These are phyloP conservation scores for Hylomyscus alleni DNA, from an alignment of 2,797 vertebrate genomes.

Conservation along the genomic window DNA sequence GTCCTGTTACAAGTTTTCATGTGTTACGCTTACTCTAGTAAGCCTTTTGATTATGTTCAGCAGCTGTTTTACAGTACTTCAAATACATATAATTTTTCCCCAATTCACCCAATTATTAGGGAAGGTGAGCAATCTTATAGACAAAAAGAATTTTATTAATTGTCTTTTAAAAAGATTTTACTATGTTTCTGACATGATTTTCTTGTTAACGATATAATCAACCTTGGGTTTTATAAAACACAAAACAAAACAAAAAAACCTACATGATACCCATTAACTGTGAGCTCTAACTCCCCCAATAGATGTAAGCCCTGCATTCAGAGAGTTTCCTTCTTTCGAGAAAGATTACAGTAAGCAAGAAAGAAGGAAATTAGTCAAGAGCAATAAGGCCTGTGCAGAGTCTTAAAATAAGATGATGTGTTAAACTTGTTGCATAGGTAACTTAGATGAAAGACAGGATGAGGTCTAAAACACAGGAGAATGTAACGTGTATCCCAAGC, in stretches of 20 bases:
- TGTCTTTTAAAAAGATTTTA: background rate
- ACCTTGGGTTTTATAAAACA: conserved; percentile 20
- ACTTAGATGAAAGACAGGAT: background rate
- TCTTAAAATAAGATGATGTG: background rate
- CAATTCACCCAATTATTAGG: background rate
- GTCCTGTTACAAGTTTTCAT: background rate
- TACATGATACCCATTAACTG: background rate
- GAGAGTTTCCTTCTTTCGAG: conserved; percentile 50
- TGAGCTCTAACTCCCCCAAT: conserved; percentile 33
- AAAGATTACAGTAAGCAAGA: conserved; percentile 31
- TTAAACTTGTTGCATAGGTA: background rate
- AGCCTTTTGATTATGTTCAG: background rate
- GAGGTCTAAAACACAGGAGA: background rate
- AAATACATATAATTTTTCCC: background rate
- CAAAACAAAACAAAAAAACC: background rate
- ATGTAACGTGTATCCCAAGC: background rate
- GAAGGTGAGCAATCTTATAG: background rate
- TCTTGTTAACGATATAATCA: conserved; percentile 41
- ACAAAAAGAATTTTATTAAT: background rate
- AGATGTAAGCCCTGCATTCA: background rate
- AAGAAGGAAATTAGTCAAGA: conserved; percentile 19
- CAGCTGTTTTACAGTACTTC: background rate
- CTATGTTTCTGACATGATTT: conserved; percentile 42
- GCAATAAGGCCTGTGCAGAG: background rate
- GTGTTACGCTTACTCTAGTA: background rate